A percentile compares a stretch with the other conserved stretches of the same genome.
phyloP scores from a whole-genome alignment of 1,140 invertebrate species.

The Gyrodactylus bullatarudis region DNA sequence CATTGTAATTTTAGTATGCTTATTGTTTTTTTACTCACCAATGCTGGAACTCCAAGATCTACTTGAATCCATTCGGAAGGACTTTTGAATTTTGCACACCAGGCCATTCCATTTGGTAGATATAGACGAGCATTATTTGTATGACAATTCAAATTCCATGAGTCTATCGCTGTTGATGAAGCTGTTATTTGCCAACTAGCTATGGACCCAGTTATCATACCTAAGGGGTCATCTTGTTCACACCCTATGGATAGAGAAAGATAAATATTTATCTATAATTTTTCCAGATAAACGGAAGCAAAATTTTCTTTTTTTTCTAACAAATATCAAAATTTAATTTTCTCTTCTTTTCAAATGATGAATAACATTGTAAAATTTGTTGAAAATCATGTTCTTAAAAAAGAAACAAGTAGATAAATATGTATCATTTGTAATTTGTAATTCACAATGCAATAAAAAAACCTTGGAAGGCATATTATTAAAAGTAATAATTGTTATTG shows the following conservation, averaged over 20 bases:
- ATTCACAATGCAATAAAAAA: too few relatives aligned
- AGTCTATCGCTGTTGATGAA: constrained; percentile 21
- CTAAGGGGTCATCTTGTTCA: constrained; percentile 20
- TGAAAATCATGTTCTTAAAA: too few relatives aligned
- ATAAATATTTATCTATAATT: not conserved
- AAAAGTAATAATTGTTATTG: too few relatives aligned
- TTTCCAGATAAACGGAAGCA: not conserved
- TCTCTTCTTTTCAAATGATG: too few relatives aligned
- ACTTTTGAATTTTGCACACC: constrained; percentile 24
- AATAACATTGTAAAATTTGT: too few relatives aligned
- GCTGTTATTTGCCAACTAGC: constrained; percentile 28
- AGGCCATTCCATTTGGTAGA: constrained; percentile 22
- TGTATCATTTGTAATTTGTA: too few relatives aligned
- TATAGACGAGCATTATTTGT: constrained; percentile 26
- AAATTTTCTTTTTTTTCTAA: too few relatives aligned
- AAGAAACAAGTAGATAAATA: too few relatives aligned
- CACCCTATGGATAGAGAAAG: constrained; percentile 10
- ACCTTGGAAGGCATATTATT: too few relatives aligned
- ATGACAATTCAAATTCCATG: constrained; percentile 23
- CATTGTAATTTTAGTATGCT: too few relatives aligned
- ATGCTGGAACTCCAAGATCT: constrained; percentile 22
- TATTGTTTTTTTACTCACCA: constrained; percentile 19
- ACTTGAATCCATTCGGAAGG: constrained; percentile 26
- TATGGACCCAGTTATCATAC: constrained; percentile 25
- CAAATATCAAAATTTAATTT: too few relatives aligned